These are phyloP conservation scores for Ictalurus furcatus DNA, from an alignment of 2,113 vertebrate genomes.

Conservation along the genomic window DNA sequence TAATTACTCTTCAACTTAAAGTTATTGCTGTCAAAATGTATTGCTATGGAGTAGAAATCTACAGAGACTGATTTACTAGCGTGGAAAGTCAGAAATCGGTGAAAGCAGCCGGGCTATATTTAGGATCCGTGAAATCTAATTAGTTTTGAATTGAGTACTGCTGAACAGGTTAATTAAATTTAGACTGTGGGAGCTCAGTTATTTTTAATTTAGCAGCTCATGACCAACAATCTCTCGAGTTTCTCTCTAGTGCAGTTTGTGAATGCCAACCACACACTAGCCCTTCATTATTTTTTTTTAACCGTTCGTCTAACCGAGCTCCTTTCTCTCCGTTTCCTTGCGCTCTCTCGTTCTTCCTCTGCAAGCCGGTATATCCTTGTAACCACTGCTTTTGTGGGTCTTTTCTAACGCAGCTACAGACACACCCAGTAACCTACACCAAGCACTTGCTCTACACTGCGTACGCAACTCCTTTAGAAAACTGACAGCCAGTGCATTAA, in stretches of 20 bases:
- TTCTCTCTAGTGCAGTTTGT: background rate
- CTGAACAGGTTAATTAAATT: constrained; percentile 2
- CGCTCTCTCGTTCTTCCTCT: background rate
- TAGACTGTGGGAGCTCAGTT: background rate
- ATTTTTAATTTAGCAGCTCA: constrained; percentile 18
- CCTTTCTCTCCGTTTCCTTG: background rate
- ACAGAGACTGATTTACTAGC: background rate
- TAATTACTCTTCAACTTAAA: background rate
- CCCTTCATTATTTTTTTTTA: background rate
- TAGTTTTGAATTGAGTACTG: background rate
- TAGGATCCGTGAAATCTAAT: background rate
- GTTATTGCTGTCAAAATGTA: background rate
- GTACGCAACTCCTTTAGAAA: constrained; percentile 19
- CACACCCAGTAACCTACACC: constrained; percentile 42
- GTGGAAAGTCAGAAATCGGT: background rate
- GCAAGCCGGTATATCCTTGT: constrained; percentile 32
- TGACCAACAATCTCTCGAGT: background rate
- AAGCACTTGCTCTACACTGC: constrained; percentile 9
- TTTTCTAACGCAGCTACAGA: constrained; percentile 47
- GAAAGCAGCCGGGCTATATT: constrained; percentile 1
- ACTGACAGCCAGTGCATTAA: constrained; percentile 33
- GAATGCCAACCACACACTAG: background rate
- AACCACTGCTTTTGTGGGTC: constrained; percentile 25
- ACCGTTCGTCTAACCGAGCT: background rate
- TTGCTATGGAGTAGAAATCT: background rate